phyloP scores from a whole-genome alignment of 2,888 invertebrate species.

The Sussaba pulchella region DNA sequence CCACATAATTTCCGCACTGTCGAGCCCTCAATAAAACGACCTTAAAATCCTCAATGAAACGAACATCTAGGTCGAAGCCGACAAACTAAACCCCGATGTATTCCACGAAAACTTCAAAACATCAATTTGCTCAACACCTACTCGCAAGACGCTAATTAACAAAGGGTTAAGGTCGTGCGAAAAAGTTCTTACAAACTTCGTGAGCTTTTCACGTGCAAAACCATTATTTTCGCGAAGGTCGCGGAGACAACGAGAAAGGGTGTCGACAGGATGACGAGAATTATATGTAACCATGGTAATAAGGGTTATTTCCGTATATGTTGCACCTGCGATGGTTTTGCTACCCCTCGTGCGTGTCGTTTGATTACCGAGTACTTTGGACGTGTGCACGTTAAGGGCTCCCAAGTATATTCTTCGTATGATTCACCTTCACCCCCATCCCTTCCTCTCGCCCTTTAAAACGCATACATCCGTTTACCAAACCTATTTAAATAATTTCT shows the following conservation, averaged over 20 bases:
- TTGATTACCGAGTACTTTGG: background rate
- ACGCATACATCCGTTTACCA: background rate
- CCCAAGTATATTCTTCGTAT: background rate
- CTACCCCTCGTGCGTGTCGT: background rate
- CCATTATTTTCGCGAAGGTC: background rate
- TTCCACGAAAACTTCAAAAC: background rate
- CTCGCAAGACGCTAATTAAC: background rate
- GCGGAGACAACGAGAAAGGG: background rate
- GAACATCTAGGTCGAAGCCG: background rate
- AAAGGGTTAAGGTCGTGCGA: conserved; percentile 7
- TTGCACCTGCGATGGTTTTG: conserved; percentile 6
- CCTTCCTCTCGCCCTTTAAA: background rate
- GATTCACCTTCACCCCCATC: too few species aligned
- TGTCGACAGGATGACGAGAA: background rate
- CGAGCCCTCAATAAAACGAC: too few species aligned
- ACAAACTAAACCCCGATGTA: background rate
- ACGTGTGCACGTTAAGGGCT: background rate
- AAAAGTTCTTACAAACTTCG: background rate
- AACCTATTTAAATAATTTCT: background rate
- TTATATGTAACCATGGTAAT: conserved; percentile 23
- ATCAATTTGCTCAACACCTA: background rate
- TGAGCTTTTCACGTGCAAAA: background rate
- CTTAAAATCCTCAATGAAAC: background rate
- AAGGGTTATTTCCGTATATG: background rate
- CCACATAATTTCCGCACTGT: too few species aligned